A percentile compares a stretch with the other conserved stretches of the same genome.
Conservation (phyloP, 37 sponge, comb jelly and placozoan species). For the Cliona cf. orientalis region DNA sequence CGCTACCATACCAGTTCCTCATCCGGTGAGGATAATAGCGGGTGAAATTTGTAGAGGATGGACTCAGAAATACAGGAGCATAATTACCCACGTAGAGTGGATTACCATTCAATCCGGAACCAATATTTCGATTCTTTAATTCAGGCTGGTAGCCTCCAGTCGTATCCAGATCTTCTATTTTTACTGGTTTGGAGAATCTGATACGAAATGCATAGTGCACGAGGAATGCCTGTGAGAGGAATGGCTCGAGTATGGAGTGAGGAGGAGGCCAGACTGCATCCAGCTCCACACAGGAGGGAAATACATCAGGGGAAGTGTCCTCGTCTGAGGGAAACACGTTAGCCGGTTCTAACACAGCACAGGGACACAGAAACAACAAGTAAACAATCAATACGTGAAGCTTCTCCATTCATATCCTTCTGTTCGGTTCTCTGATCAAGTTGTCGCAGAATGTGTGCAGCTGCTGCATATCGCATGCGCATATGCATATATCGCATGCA, state of each 20-base stretch:
- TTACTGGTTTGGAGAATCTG: background rate
- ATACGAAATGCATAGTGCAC: background rate
- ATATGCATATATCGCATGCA: too few species aligned
- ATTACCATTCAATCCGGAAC: background rate
- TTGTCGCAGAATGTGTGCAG: too few species aligned
- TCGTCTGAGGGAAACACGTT: too few species aligned
- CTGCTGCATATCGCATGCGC: too few species aligned
- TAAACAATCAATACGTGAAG: too few species aligned
- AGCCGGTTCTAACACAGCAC: too few species aligned
- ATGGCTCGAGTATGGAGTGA: background rate
- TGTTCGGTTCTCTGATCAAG: too few species aligned
- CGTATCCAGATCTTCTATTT: background rate
- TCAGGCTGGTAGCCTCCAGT: background rate
- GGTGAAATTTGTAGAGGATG: background rate
- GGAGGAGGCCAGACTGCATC: constrained; percentile 21
- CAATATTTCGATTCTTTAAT: background rate
- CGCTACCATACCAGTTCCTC: background rate
- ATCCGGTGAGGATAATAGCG: background rate
- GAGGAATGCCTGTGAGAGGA: background rate
- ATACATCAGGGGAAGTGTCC: too few species aligned
- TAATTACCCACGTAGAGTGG: too few species aligned
- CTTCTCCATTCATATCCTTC: too few species aligned
- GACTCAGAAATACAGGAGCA: background rate
- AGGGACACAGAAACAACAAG: too few species aligned
- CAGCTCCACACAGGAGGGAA: constrained; percentile 17